Base-by-base conservation (phyloP, 2,113 vertebrate genomes). In the Garra rufa region DNA sequence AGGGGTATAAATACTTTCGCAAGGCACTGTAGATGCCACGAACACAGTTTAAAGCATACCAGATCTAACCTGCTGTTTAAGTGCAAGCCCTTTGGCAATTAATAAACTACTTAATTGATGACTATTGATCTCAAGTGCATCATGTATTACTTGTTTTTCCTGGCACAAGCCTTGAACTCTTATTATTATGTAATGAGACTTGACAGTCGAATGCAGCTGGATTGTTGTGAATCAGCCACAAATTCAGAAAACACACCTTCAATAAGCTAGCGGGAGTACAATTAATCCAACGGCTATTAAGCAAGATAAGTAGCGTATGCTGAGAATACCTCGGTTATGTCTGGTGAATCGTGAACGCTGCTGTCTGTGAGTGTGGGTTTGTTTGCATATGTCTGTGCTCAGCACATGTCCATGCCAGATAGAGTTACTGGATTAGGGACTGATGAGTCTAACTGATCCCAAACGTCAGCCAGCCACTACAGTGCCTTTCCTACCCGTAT, bases 381-480 rank as follows among this genome's bases (percentile, higher is more conserved):
- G 83, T 84, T 9, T 67, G 44, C 75, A 84, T 81, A 86, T 84
- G 84, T 80, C 7, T 79, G 69, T 41, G 71, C 76, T 90, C 86
- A 80, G 85, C 84, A 82, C 85, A 83, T 90, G 86, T 85, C 67
- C 28, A 76, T 89, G 88, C 88, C 88, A 85, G 78, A 85, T 86
- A 73, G 30, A 87, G 85, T 92, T 87, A 81, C 74, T 82, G 92
- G 92, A 92, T 94, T 91, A 90, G 76, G 85, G 82, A 76, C 79
- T 69, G 70, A 67, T 90, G 89, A 93, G 91, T 89, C 90, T 26
- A 2, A 84, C 87, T 91, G 90, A 92, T 76, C 90, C 87, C 85
- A 61, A 57, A 57, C 75, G 71, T 70, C 86, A 65, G 44, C 74
- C 67, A 76, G 55, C 75, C 79, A 89, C 87, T 83, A 50, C 43